phyloP scores from a whole-genome alignment of 2,888 invertebrate genomes.

The Trilocha varians region DNA sequence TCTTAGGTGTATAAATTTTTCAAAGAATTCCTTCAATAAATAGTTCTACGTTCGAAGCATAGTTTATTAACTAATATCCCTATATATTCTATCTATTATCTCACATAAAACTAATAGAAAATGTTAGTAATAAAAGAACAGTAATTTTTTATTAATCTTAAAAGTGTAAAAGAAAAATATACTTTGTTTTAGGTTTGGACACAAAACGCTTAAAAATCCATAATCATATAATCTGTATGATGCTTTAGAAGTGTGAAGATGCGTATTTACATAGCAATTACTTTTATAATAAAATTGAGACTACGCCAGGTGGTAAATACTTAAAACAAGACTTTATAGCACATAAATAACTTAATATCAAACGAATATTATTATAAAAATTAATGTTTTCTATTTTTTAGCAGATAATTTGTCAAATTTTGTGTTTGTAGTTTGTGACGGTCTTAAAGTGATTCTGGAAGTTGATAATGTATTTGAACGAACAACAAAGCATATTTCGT shows the following conservation, averaged over 20 bases:
- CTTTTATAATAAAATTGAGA: slow-evolving; percentile 11
- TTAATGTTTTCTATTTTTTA: slow-evolving; percentile 8
- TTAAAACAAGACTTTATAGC: slow-evolving; percentile 16
- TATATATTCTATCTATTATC: no score
- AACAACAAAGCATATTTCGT: no score
- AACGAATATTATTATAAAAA: slow-evolving; percentile 11
- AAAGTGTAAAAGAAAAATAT: no score
- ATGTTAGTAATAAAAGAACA: no score
- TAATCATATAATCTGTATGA: background rate
- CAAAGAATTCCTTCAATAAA: no score
- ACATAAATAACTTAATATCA: slow-evolving; percentile 19
- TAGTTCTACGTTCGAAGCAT: no score
- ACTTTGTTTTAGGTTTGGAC: no score
- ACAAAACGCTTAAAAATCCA: no score
- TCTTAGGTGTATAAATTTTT: no score
- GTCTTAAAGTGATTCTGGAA: background rate
- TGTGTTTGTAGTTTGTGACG: background rate
- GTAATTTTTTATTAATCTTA: no score
- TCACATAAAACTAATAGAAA: no score
- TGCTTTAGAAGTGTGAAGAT: background rate
- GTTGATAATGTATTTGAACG: background rate
- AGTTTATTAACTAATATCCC: no score
- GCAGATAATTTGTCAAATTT: background rate
- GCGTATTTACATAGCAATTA: slow-evolving; percentile 12
- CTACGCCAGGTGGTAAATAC: slow-evolving; percentile 15